Conservation (phyloP, 2,888 invertebrate genomes). For the Erpobdella octoculata region DNA sequence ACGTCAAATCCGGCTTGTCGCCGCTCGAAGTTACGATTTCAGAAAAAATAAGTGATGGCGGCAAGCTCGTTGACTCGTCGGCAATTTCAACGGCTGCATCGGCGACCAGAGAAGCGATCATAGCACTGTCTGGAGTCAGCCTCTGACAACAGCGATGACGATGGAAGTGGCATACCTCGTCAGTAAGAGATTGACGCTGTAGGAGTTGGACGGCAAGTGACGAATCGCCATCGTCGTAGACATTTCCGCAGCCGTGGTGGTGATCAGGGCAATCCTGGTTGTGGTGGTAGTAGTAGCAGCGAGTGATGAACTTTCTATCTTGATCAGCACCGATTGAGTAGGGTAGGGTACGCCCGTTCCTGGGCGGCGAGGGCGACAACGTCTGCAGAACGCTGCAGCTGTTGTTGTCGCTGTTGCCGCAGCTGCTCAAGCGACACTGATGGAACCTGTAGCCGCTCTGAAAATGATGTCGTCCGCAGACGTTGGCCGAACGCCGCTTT, state of each 20-base stretch:
- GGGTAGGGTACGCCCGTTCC: background rate
- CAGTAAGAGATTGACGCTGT: no score
- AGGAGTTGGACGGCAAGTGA: no score
- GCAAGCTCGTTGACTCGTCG: background rate
- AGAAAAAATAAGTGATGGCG: no score
- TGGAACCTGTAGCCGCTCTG: background rate
- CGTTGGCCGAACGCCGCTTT: no score
- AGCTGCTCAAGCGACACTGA: background rate
- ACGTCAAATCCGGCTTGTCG: no score
- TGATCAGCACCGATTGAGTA: background rate
- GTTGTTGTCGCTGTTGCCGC: background rate
- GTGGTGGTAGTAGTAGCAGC: background rate
- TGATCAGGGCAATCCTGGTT: background rate
- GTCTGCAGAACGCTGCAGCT: slow-evolving; percentile 26
- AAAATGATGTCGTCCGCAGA: no score
- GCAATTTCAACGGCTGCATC: no score
- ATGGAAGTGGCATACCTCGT: no score
- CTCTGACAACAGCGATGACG: no score
- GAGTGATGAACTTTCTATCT: background rate
- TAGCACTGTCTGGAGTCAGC: background rate
- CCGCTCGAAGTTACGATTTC: no score
- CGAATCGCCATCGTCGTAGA: no score
- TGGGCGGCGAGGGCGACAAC: background rate
- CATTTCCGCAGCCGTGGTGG: background rate
- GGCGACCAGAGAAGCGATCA: no score